Evolutionary conservation across 2,888 invertebrate genomes (phyloP).

Genomic region (Cheilosia grossa): DNA sequence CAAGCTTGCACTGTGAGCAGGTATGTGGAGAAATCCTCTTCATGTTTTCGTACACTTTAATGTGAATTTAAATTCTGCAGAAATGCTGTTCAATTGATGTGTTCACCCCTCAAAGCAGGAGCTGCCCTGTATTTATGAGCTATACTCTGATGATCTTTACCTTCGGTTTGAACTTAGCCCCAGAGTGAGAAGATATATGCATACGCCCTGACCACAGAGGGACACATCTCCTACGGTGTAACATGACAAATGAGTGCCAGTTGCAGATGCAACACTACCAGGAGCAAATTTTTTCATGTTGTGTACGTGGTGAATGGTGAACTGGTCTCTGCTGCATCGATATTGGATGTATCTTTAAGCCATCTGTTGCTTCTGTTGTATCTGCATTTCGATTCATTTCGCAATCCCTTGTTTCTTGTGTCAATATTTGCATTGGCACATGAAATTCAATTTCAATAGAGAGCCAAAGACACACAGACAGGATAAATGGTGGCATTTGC

Average conservation of each 20-base stretch:
- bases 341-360: conserved; percentile 24
- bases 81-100: conserved; percentile 27
- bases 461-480: conserved; percentile 40
- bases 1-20: not conserved
- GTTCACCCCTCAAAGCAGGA: not conserved
- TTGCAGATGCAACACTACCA: conserved; percentile 28
- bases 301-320: not conserved
- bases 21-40: conserved; percentile 6
- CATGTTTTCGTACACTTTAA: conserved; percentile 5
- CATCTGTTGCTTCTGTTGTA: conserved; percentile 70
- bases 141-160: not conserved
- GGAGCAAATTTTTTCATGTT: not conserved
- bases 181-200: conserved; percentile 26
- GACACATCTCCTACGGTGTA: conserved; percentile 19
- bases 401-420: conserved; percentile 65
- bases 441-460: conserved; percentile 69
- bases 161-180: not conserved
- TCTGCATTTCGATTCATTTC: conserved; percentile 68
- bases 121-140: not conserved
- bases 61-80: conserved; percentile 2
- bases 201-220: not conserved
- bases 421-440: conserved; percentile 69
- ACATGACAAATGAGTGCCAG: conserved; percentile 49
- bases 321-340: not conserved
- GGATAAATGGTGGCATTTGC: conserved; percentile 51